Conservation (phyloP, 2,888 invertebrate species). For the Hofmannophila pseudospretella region DNA sequence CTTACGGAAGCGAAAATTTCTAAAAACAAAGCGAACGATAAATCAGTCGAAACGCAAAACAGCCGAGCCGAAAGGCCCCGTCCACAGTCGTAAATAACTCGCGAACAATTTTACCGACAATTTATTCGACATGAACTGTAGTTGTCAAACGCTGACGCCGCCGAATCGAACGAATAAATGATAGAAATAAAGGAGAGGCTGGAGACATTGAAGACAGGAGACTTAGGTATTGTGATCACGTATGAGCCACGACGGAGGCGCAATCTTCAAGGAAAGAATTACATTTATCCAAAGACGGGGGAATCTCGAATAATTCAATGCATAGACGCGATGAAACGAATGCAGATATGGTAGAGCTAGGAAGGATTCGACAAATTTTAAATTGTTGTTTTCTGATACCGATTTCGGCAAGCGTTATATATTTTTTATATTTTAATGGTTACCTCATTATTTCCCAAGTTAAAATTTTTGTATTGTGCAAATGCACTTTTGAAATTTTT, state of each 20-base stretch:
- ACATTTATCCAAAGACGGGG: slow-evolving; percentile 68
- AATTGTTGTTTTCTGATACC: too few species aligned
- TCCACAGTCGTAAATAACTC: slow-evolving; percentile 66
- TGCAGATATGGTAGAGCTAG: slow-evolving; percentile 26
- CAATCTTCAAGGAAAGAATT: slow-evolving; percentile 72
- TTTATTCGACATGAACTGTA: slow-evolving; percentile 71
- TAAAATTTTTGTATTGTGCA: too few species aligned
- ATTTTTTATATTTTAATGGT: too few species aligned
- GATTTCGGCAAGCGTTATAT: too few species aligned
- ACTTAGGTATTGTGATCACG: slow-evolving; percentile 68
- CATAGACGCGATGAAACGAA: slow-evolving; percentile 48
- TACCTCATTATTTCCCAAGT: too few species aligned
- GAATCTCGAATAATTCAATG: slow-evolving; percentile 71
- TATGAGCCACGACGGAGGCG: slow-evolving; percentile 55
- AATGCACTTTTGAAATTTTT: too few species aligned
- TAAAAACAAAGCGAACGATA: slow-evolving; percentile 54
- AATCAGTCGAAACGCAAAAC: slow-evolving; percentile 55
- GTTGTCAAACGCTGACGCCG: slow-evolving; percentile 73
- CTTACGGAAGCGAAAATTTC: slow-evolving; percentile 41
- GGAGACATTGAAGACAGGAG: slow-evolving; percentile 47
- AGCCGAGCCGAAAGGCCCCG: slow-evolving; percentile 50
- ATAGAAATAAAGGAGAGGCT: slow-evolving; percentile 62
- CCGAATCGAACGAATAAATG: slow-evolving; percentile 69
- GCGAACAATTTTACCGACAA: slow-evolving; percentile 64
- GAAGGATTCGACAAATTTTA: background rate